A percentile compares a stretch with the other conserved stretches of the same genome.
Evolutionary conservation across 2,888 invertebrate genomes (phyloP).

Genomic region (Microplitis deprimator): DNA sequence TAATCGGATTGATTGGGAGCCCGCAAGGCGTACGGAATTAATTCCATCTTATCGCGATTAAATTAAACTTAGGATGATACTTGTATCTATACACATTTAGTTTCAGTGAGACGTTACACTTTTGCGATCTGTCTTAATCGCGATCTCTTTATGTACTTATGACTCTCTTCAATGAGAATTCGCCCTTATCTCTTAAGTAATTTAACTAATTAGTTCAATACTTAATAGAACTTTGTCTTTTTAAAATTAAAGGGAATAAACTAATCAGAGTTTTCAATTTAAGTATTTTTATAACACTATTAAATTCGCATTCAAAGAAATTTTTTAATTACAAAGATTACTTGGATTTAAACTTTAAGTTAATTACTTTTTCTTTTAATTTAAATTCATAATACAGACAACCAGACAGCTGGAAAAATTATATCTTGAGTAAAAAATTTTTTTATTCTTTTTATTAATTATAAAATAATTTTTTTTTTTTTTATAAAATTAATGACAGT

Average conservation of each 20-base stretch:
- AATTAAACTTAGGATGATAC: slow-evolving; percentile 32
- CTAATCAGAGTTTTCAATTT: neutral
- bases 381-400: neutral
- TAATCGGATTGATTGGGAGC: too few relatives aligned
- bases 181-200: neutral
- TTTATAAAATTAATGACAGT: too few relatives aligned
- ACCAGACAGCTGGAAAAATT: too few relatives aligned
- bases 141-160: neutral
- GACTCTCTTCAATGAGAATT: neutral
- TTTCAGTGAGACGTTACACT: neutral
- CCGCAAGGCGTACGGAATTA: slow-evolving; percentile 40
- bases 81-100: neutral
- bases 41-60: slow-evolving; percentile 46
- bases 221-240: neutral
- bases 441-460: too few relatives aligned
- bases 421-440: too few relatives aligned
- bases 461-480: too few relatives aligned
- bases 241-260: neutral
- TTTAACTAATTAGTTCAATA: neutral
- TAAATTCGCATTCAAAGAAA: neutral
- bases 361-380: neutral
- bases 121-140: too few relatives aligned
- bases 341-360: neutral
- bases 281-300: neutral
- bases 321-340: neutral